Percentiles rank a stretch among this genome's conserved stretches.
These are phyloP conservation scores for Mesorhabditis belari DNA, from an alignment of 2,888 invertebrate genomes.

Conservation along the genomic window DNA sequence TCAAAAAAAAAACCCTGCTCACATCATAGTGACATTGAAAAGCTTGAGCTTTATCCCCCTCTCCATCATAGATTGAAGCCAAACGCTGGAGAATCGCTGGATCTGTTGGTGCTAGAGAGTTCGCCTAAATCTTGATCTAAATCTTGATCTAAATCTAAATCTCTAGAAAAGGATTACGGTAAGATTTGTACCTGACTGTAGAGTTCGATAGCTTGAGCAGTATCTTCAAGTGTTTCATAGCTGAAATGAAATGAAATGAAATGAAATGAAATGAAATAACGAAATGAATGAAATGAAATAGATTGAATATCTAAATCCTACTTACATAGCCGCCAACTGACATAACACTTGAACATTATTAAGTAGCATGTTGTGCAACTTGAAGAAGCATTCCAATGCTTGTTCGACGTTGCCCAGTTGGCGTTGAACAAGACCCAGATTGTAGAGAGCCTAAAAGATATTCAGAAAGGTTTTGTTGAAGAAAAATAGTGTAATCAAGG, in stretches of 20 bases:
- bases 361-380: constrained; percentile 67
- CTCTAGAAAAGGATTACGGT: no score
- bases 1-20: no score
- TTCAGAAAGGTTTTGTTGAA: constrained; percentile 76
- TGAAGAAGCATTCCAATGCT: constrained; percentile 73
- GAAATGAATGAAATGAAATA: not conserved
- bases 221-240: constrained; percentile 65
- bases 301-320: constrained; percentile 5
- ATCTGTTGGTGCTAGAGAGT: constrained; percentile 79
- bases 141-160: constrained; percentile 52
- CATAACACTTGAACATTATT: constrained; percentile 71
- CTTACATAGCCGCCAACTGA: constrained; percentile 69
- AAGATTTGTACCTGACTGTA: constrained; percentile 38
- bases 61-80: constrained; percentile 79
- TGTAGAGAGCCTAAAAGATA: constrained; percentile 42
- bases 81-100: constrained; percentile 79
- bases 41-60: constrained; percentile 84
- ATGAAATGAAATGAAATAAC: not conserved
- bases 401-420: constrained; percentile 67
- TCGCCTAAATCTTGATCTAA: constrained; percentile 66
- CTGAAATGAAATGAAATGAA: constrained; percentile 42
- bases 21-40: constrained; percentile 76
- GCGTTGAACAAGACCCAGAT: constrained; percentile 65
- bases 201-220: constrained; percentile 60
- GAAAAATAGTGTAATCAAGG: no score